Evolutionary conservation across 2,797 vertebrate genomes (phyloP).

Genomic region (Crenichthys baileyi): DNA sequence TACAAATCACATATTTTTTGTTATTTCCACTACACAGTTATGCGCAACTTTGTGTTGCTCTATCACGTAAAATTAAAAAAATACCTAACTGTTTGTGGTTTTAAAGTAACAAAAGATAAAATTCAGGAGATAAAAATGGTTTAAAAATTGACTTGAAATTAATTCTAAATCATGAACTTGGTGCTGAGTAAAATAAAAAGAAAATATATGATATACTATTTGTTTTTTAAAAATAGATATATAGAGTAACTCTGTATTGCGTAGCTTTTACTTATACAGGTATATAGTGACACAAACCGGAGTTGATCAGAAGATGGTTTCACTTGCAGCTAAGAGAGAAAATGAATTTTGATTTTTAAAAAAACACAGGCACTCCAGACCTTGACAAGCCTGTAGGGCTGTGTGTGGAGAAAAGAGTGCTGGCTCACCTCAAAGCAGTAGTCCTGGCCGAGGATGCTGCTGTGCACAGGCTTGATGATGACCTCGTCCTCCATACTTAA

Average conservation of each 20-base stretch:
- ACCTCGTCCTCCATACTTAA: slow-evolving; percentile 99
- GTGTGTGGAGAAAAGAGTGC: neutral
- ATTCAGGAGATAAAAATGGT: neutral
- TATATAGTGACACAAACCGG: neutral
- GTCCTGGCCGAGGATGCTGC: slow-evolving; percentile 98
- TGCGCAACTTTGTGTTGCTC: no score
- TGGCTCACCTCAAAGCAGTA: slow-evolving; percentile 85
- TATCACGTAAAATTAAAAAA: neutral
- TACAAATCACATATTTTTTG: no score
- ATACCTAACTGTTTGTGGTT: neutral
- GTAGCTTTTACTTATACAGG: neutral
- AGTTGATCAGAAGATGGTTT: neutral
- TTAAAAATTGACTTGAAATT: neutral
- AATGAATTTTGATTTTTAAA: neutral
- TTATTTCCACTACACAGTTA: no score
- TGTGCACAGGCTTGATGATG: slow-evolving; percentile 97
- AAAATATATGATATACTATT: no score
- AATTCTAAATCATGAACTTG: neutral
- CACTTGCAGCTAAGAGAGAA: neutral
- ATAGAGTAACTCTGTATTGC: neutral
- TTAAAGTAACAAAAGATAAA: neutral
- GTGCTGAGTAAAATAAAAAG: no score
- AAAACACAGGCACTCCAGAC: neutral
- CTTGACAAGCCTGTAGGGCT: neutral
- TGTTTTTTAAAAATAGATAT: no score